Evolutionary conservation across 2,888 invertebrate genomes (phyloP), one percentile per base, ranked within the genome.

Genomic region (Sericinus montela): DNA sequence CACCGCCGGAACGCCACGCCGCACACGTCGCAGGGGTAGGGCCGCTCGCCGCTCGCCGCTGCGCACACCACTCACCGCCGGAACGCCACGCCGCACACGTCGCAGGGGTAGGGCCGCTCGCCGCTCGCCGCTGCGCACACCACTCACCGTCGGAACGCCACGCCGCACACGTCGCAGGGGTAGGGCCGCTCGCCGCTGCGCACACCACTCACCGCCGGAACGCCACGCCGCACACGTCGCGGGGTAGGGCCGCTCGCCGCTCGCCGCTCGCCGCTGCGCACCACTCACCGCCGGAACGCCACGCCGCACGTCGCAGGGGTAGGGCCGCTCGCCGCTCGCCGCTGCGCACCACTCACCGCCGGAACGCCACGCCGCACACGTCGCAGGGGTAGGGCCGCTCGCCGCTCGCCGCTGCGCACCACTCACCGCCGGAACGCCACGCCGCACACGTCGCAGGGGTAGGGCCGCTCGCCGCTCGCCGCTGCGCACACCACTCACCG

Each of bases 371-470:
- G 1, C 69, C 65, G 53, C 84, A 81, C 15, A 70, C 70, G 1
- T 60, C 56, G 52, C 76, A 76, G n/a, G 60, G 51, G 62, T 72
- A 67, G 16, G 62, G 42, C 0, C 65, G 56, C 30, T 30, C 30
- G 0, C 38, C 7, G 2, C 35, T 38, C n/a, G 23, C 23, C 29
- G 10, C 29, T 3, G 29, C 11, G 6, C 11, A n/a, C 11, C 11
- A 29, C 39, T 53, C 8, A 72, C 72, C 70, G 48, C 14, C 75
- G 52, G 53, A 85, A 81, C 1, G 75, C 64, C 10, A 78, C 63
- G 1, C 79, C 80, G 53, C 84, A 84, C 10, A 79, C 65, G 40
- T 83, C 80, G 46, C 84, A 84, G 0, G 75, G 72, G 56, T 66
- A 80, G 0, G 81, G 81, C 5, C 82, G 57, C 54, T 75, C 78